Percentiles rank a stretch among this genome's conserved stretches.
Evolutionary conservation across 2,797 vertebrate genomes (phyloP).

Genomic region (Malurus leucopterus): DNA sequence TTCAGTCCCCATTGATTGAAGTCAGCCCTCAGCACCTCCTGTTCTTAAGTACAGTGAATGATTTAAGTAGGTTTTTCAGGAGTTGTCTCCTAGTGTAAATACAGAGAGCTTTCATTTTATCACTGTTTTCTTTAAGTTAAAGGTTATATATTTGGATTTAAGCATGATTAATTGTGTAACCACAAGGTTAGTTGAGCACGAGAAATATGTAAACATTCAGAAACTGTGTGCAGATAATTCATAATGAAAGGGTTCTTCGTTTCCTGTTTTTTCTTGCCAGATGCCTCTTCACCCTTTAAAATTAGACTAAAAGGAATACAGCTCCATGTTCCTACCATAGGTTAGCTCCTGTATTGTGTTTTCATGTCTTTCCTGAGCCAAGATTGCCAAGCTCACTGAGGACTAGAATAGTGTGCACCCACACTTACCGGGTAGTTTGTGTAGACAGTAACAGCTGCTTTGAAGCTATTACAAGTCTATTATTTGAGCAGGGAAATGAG

Average conservation of each 20-base stretch:
- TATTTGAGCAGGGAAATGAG: background rate
- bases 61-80: background rate
- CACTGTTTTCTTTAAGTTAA: background rate
- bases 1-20: background rate
- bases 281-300: background rate
- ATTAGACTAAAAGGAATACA: background rate
- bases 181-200: background rate
- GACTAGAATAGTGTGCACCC: background rate
- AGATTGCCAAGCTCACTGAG: background rate
- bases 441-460: background rate
- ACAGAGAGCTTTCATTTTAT: background rate
- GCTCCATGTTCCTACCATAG: accelerated
- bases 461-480: background rate
- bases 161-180: background rate
- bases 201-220: background rate
- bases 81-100: background rate
- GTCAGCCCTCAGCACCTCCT: background rate
- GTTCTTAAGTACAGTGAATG: background rate
- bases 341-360: background rate
- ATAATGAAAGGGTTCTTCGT: background rate
- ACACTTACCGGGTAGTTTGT: background rate
- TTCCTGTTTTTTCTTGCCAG: background rate
- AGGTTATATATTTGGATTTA: background rate
- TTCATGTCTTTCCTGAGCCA: background rate
- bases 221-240: background rate